Base-by-base conservation (phyloP, 2,888 invertebrate genomes). In the Sepiola atlantica region DNA sequence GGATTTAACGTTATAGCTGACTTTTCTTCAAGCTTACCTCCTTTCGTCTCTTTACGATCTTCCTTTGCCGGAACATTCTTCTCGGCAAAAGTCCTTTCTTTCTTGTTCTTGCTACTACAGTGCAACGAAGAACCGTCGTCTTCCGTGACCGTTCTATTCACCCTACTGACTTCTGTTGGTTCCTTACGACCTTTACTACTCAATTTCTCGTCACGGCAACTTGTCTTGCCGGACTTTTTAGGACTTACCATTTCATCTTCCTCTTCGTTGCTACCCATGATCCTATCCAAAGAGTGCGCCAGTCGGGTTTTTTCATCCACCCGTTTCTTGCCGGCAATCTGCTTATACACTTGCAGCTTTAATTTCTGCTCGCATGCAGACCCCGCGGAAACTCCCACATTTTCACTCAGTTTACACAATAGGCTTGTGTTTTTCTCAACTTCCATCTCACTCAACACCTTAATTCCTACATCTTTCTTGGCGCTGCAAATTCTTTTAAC, bases 401-500 rank as follows among this genome's bases (percentile, higher is more conserved):
- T n/a, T 32, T 77, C 32, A 77, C n/a, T 77, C 32, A 77, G 12
- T 77, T 77, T n/a, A 77, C 32, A 77, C 77, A 77, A 77, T n/a
- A 77, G n/a, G 16, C n/a, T 77, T 77, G 92, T 92, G 45, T 92
- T 92, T 92, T 92, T 92, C 45, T 45, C 54, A 55, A 55, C 54
- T 92, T 92, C 55, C 92, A 92, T 92, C 55, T 92, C 92, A 20
- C 35, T 45, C n/a, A 92, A 54, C 18, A 55, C 92, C 92, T n/a
- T 55, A 6, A 54, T n/a, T 45, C 18, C 28, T 92, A 55, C 28
- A n/a, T 92, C 55, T 55, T 92, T 92, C 55, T 45, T 18, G 28
- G n/a, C n/a, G 54, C 45, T 8, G 45, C 45, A 2, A 8, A 45
- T 45, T 45, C 45, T 54, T 28, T 55, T 35, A 24, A n/a, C 28